Base-by-base conservation (phyloP, 2,888 invertebrate genomes). In the Blastobasis lacticolella region DNA sequence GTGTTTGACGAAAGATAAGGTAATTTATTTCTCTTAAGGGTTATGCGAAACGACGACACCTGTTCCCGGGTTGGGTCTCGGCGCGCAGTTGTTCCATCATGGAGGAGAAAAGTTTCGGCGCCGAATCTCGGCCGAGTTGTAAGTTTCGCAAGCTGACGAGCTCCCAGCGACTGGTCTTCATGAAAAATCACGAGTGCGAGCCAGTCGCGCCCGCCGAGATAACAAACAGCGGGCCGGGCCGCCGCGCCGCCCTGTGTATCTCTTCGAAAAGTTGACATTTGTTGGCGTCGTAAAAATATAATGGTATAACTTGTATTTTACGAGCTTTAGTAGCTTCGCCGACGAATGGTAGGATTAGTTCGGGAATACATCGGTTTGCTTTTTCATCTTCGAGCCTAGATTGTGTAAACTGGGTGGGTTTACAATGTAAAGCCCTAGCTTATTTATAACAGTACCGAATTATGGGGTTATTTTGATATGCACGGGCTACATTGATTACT, bases 251-350 rank as follows among this genome's bases (percentile, higher is more conserved):
- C 60, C 64, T 61, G 65, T 63, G 68, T 65, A 65, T 67, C 68
- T 74, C 72, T 81, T 78, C 74, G 72, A 71, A 78, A 83, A 81
- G 73, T 83, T 82, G 78, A 81, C 82, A 82, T 82, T 85, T 79
- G 83, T 78, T 78, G 71, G 71, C 71, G 74, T 79, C 81, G 77
- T 85, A 83, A 86, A 85, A 84, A 81, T 80, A 80, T 84, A 82
- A 85, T 78, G 76, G 73, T 75, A 73, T 76, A 81, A 83, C 76
- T 85, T 85, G 76, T 79, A 75, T 80, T 83, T 85, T 85, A 85
- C 74, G 83, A 80, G 69, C 72, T 66, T 66, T 71, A 66, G 69
- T 71, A 73, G 71, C 69, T 69, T 66, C 71, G 59, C 63, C 71
- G 71, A 66, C 66, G 69, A 75, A 70, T 71, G 67, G 62, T 60